Conservation (phyloP, 2,113 vertebrate genomes). For the Notarius quadriscutis region DNA sequence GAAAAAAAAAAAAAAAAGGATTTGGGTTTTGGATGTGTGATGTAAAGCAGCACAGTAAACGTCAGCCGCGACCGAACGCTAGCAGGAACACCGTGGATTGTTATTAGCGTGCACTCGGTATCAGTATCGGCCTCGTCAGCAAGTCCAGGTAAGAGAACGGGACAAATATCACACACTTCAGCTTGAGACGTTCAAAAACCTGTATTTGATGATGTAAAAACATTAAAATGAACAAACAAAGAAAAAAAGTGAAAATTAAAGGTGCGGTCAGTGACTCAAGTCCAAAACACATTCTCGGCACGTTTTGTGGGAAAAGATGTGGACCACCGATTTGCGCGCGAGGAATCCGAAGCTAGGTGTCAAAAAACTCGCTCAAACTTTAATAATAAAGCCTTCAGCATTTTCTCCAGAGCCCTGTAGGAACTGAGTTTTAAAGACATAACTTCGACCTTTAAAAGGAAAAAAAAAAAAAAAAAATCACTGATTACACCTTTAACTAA, state of each 20-base stretch:
- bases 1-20: neutral
- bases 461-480: neutral
- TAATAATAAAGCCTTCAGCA: neutral
- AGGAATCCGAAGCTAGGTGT: neutral
- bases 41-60: neutral
- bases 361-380: neutral
- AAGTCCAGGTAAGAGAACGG: neutral
- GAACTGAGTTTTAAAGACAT: neutral
- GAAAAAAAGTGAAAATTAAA: neutral
- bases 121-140: neutral
- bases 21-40: neutral
- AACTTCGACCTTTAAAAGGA: neutral
- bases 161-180: neutral
- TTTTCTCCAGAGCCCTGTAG: neutral
- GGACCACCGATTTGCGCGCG: neutral
- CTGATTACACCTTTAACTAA: neutral
- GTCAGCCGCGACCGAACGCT: neutral
- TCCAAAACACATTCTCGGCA: neutral
- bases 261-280: neutral
- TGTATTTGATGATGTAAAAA: constrained; percentile 19
- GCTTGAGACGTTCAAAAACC: constrained; percentile 8
- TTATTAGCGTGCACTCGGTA: neutral
- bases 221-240: constrained; percentile 7
- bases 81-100: neutral
- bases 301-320: neutral